A percentile compares a stretch with the other conserved stretches of the same genome.
Conservation (phyloP, 2,888 invertebrate species). For the Atrina japonica region DNA sequence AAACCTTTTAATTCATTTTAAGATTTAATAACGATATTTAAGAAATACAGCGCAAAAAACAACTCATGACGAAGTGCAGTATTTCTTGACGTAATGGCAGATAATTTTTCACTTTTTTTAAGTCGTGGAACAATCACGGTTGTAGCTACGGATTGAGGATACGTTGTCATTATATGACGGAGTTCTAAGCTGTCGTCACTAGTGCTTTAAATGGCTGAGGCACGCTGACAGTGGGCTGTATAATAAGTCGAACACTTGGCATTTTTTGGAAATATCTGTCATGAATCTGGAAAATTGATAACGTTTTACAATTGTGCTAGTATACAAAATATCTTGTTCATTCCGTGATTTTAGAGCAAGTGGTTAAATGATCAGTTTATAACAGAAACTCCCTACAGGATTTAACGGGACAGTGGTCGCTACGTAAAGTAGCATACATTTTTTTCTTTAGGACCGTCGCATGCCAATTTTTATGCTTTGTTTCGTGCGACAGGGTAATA, state of each 20-base stretch:
- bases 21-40: too few relatives aligned
- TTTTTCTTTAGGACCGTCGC: too few relatives aligned
- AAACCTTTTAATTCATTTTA: too few relatives aligned
- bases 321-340: constrained; percentile 4
- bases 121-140: constrained; percentile 23
- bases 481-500: constrained; percentile 6
- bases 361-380: constrained; percentile 10
- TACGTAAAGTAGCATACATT: too few relatives aligned
- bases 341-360: constrained; percentile 5
- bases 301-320: background rate
- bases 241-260: background rate
- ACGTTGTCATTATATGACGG: constrained; percentile 23
- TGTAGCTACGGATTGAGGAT: constrained; percentile 20
- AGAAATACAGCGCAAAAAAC: too few relatives aligned
- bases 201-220: constrained; percentile 18
- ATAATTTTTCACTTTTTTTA: too few relatives aligned
- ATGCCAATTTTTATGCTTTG: constrained; percentile 18
- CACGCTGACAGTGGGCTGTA: constrained; percentile 29
- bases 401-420: constrained; percentile 37
- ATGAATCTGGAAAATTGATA: constrained; percentile 19
- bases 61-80: too few relatives aligned
- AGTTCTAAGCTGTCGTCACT: constrained; percentile 27
- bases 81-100: too few relatives aligned
- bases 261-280: constrained; percentile 15
- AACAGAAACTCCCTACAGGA: constrained; percentile 15